phyloP scores from a whole-genome alignment of 1,140 invertebrate species.

The Dinothrombium tinctorium region DNA sequence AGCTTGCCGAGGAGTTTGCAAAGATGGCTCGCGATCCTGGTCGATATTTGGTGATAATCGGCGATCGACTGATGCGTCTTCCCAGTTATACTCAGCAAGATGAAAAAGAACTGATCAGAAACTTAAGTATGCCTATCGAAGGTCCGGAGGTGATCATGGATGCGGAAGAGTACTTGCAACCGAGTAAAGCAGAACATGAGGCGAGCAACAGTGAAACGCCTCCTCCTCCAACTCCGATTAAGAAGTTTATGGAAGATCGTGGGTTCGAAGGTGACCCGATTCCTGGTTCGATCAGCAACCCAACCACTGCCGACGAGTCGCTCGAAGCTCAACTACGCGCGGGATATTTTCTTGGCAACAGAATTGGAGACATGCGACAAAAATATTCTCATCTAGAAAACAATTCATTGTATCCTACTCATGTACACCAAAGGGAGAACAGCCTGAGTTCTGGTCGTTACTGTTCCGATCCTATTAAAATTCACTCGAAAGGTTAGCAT shows the following conservation, averaged over 20 bases:
- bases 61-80: slow-evolving; percentile 69
- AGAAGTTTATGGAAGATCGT: slow-evolving; percentile 19
- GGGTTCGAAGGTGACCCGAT: slow-evolving; percentile 17
- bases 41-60: slow-evolving; percentile 72
- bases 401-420: slow-evolving; percentile 15
- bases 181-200: neutral
- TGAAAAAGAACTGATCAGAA: slow-evolving; percentile 62
- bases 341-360: slow-evolving; percentile 13
- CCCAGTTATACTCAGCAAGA: slow-evolving; percentile 64
- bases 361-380: slow-evolving; percentile 16
- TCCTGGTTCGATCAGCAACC: slow-evolving; percentile 1
- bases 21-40: slow-evolving; percentile 90
- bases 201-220: slow-evolving; percentile 11
- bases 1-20: slow-evolving; percentile 75
- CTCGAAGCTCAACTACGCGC: slow-evolving; percentile 6
- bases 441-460: slow-evolving; percentile 34
- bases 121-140: slow-evolving; percentile 52
- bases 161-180: slow-evolving; percentile 74
- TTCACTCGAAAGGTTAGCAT: slow-evolving; percentile 24
- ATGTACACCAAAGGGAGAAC: slow-evolving; percentile 31
- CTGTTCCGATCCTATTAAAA: slow-evolving; percentile 41
- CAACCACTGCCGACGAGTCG: slow-evolving; percentile 2
- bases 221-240: slow-evolving; percentile 17
- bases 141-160: slow-evolving; percentile 53
- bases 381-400: slow-evolving; percentile 23